Base-by-base conservation (phyloP, 2,797 vertebrate species). In the Malacoctenus gilli region DNA sequence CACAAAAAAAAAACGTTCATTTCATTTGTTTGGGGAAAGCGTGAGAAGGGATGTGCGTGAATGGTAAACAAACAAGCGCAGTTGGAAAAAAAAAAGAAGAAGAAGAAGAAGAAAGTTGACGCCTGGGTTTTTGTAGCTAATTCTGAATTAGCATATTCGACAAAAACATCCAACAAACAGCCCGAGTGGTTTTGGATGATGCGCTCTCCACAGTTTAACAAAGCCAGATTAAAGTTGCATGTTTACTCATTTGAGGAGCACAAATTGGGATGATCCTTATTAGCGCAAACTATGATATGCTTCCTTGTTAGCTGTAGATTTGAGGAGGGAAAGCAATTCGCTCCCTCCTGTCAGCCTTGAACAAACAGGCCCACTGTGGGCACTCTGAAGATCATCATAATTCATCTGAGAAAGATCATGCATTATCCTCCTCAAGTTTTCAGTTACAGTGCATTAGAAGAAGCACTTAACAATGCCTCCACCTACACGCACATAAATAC, bases 111-210 rank as follows among this genome's bases (percentile, higher is more conserved):
- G 25, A 48, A 59, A 30, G 35, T 55, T 36, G 11, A 59, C 54
- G 38, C 41, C 37, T 36, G 30, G 19, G 20, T 23, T 62, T 72
- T 65, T 74, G 47, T 20, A 46, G 48, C 41, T 48, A 37, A 62
- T 64, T 43, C 20, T 40, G 28, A 51, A 57, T 77, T 74, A 53
- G 28, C 70, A 76, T 61, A 69, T 73, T 79, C 38, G 78, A 68
- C 64, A 68, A 75, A n/a, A 75, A 73, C 55, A 59, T 72, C 72
- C 46, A 69, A 46, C 31, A 68, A 71, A 78, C 54, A 80, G 53
- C 60, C 16, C 0, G 8, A 48, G 28, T 8, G 40, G 46, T 54
- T 78, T 48, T 59, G 55, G 49, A 68, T 59, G 48, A 49, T 70
- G 51, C 42, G 51, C 42, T 73, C 13, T 0, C n/a, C 10, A 36